Conservation (phyloP, 2,888 invertebrate species). For the Orchesella flavescens region DNA sequence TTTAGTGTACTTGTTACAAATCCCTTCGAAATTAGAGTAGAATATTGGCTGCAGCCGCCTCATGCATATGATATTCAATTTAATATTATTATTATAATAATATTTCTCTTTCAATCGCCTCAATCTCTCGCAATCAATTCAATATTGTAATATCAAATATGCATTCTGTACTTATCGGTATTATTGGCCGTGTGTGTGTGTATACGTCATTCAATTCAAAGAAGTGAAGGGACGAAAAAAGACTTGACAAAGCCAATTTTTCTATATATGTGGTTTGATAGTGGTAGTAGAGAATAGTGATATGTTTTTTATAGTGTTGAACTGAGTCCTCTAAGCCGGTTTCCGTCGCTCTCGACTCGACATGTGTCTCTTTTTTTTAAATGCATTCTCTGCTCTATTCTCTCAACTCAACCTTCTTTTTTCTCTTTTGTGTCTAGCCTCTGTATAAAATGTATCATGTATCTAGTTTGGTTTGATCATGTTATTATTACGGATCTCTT, state of each 20-base stretch:
- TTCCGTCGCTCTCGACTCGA: conserved; percentile 61
- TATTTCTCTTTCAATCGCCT: conserved; percentile 27
- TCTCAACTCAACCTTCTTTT: conserved; percentile 58
- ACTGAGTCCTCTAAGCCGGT: conserved; percentile 55
- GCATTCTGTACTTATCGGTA: conserved; percentile 35
- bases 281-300: conserved; percentile 15
- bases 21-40: conserved; percentile 4
- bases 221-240: conserved; percentile 61
- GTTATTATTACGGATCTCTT: conserved; percentile 53
- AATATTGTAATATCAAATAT: conserved; percentile 26
- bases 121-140: conserved; percentile 18
- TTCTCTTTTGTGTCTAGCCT: conserved; percentile 47
- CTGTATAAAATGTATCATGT: too few species aligned
- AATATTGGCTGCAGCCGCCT: conserved; percentile 35
- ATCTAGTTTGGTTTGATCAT: too few species aligned
- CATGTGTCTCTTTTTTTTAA: conserved; percentile 66
- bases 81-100: conserved; percentile 6
- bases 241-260: neutral
- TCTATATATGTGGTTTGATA: neutral
- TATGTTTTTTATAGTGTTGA: conserved; percentile 21
- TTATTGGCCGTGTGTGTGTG: conserved; percentile 64
- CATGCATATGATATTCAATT: neutral
- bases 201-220: conserved; percentile 51
- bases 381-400: conserved; percentile 43
- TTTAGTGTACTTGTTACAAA: conserved; percentile 30